phyloP scores from a whole-genome alignment of 1,140 invertebrate species.

The Teleogryllus occipitalis region DNA sequence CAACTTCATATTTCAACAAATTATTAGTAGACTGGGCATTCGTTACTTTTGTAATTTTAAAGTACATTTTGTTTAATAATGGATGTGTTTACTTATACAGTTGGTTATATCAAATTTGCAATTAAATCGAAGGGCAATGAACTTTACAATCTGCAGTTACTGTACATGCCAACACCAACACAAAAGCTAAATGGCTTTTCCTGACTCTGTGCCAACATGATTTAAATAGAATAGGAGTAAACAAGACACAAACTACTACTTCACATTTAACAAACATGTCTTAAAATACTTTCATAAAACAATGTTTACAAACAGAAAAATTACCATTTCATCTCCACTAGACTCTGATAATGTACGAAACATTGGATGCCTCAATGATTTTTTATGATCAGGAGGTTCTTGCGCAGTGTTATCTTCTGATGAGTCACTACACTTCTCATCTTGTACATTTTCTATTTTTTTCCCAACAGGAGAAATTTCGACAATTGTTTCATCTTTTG shows the following conservation, averaged over 20 bases:
- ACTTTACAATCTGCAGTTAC: not conserved
- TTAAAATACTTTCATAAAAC: too few species aligned
- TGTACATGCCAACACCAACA: not conserved
- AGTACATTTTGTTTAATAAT: not conserved
- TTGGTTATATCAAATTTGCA: too few species aligned
- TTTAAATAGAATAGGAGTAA: not conserved
- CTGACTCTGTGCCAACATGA: not conserved
- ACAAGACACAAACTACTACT: not conserved
- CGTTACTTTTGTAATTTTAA: not conserved
- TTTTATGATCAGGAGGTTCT: not conserved
- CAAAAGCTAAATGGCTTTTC: not conserved
- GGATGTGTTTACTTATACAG: not conserved
- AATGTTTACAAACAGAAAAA: not conserved
- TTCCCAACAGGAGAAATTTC: conserved; percentile 9
- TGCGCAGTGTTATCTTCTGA: not conserved
- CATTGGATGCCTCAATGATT: not conserved
- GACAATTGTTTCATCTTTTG: conserved; percentile 15
- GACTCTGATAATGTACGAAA: conserved; percentile 16
- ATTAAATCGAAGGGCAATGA: not conserved
- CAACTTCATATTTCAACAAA: too few species aligned
- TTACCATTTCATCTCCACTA: conserved; percentile 20
- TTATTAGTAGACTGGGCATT: too few species aligned
- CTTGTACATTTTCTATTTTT: not conserved
- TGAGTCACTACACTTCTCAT: not conserved
- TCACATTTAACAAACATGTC: not conserved